Conservation (phyloP, 2,113 vertebrate species). For the Oncorhynchus masou region DNA sequence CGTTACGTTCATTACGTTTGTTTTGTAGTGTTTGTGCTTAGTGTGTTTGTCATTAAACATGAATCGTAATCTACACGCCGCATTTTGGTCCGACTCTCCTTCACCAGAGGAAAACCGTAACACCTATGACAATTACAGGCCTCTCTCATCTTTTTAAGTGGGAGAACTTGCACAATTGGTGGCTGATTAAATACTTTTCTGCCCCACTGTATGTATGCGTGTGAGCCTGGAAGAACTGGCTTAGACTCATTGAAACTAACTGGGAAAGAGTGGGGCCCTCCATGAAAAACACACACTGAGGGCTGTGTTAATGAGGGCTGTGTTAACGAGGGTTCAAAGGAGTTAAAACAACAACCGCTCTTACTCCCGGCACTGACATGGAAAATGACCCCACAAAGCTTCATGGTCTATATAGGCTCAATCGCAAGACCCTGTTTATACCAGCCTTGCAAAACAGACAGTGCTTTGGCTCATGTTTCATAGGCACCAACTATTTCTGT, state of each 20-base stretch:
- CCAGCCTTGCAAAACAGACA: slow-evolving; percentile 31
- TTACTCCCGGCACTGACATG: slow-evolving; percentile 24
- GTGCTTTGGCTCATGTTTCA: slow-evolving; percentile 34
- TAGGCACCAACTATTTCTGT: slow-evolving; percentile 35
- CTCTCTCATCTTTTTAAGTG: no score
- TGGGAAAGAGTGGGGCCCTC: slow-evolving; percentile 42
- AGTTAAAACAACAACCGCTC: slow-evolving; percentile 61
- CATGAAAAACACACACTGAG: slow-evolving; percentile 46
- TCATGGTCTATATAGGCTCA: slow-evolving; percentile 3
- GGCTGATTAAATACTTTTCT: no score
- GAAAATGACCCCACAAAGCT: slow-evolving; percentile 45
- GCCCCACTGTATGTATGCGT: background rate
- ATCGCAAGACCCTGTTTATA: slow-evolving; percentile 36
- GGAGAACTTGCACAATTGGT: no score
- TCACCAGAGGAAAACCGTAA: no score
- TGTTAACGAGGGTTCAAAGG: slow-evolving; percentile 33
- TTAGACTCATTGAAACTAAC: slow-evolving; percentile 25
- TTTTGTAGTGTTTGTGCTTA: no score
- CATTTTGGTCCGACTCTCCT: no score
- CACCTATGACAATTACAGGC: no score
- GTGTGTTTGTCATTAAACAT: no score
- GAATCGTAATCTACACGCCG: no score
- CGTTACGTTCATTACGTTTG: no score
- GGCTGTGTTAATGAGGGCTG: background rate
- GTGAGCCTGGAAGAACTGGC: slow-evolving; percentile 2